phyloP scores from a whole-genome alignment of 2,113 vertebrate genomes.

The Holacanthus passer region DNA sequence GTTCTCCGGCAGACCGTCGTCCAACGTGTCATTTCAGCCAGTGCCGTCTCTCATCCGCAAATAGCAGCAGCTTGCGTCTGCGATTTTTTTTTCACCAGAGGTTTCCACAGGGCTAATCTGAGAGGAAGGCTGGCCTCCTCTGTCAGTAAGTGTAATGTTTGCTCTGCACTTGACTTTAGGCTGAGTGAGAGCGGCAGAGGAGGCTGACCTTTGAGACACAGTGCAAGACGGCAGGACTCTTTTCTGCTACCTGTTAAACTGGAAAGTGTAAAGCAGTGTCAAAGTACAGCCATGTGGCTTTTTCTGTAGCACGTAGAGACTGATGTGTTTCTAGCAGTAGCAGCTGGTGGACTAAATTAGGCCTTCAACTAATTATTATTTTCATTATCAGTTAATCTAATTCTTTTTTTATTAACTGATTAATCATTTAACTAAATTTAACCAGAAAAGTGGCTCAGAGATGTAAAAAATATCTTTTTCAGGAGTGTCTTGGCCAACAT shows the following conservation, averaged over 20 bases:
- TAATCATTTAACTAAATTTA: background rate
- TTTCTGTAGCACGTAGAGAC: no score
- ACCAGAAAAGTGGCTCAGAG: background rate
- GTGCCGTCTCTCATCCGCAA: slow-evolving; percentile 54
- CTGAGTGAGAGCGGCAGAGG: slow-evolving; percentile 11
- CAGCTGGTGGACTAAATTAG: background rate
- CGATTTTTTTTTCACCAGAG: slow-evolving; percentile 21
- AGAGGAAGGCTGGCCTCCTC: slow-evolving; percentile 9
- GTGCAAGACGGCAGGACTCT: slow-evolving; percentile 8
- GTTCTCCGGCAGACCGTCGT: slow-evolving; percentile 43
- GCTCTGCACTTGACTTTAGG: slow-evolving; percentile 33
- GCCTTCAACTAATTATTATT: background rate
- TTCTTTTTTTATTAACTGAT: background rate
- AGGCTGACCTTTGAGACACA: slow-evolving; percentile 31
- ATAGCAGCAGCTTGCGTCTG: slow-evolving; percentile 64
- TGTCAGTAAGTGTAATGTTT: slow-evolving; percentile 32
- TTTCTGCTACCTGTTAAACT: background rate
- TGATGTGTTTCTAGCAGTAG: background rate
- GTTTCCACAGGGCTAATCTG: slow-evolving; percentile 31
- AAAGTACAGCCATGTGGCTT: background rate
- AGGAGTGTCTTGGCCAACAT: background rate
- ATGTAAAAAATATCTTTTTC: no score
- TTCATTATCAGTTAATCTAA: background rate
- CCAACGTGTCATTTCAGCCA: slow-evolving; percentile 58
- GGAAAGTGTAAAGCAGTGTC: background rate